Percentiles rank a stretch among this genome's conserved stretches.
phyloP scores from a whole-genome alignment of 2,888 invertebrate species.

The Metallyticus violacea region DNA sequence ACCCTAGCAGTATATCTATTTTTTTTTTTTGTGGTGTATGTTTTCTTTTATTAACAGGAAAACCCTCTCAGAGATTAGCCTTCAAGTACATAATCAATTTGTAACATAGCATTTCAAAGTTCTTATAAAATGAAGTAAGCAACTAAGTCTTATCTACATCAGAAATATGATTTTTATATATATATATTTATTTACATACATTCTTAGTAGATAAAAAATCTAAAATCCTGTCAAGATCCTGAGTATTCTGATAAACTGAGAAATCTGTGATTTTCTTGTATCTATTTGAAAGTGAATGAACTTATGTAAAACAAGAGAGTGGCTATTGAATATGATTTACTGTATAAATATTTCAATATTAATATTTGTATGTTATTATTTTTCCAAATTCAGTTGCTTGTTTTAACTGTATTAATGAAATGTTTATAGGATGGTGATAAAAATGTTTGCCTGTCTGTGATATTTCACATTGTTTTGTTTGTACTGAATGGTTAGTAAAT shows the following conservation, averaged over 20 bases:
- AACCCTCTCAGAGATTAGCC: no score
- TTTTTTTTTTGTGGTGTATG: no score
- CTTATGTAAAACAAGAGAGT: neutral
- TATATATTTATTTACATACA: neutral
- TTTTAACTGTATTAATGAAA: neutral
- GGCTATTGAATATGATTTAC: neutral
- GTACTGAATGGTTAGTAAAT: neutral
- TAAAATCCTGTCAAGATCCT: neutral
- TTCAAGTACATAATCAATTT: no score
- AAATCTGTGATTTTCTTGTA: neutral
- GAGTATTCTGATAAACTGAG: neutral
- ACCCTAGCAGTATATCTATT: no score
- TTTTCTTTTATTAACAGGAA: no score
- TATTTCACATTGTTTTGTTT: neutral
- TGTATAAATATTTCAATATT: neutral
- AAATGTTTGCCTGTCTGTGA: neutral
- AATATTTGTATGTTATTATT: neutral
- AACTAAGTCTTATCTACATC: neutral
- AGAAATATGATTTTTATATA: neutral
- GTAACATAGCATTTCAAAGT: no score
- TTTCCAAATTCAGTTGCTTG: neutral
- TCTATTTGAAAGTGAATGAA: neutral
- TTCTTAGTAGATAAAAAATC: neutral
- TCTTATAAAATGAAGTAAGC: no score
- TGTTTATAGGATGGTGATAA: neutral